Conservation (phyloP, 2,113 vertebrate genomes). For the Rutilus rutilus region DNA sequence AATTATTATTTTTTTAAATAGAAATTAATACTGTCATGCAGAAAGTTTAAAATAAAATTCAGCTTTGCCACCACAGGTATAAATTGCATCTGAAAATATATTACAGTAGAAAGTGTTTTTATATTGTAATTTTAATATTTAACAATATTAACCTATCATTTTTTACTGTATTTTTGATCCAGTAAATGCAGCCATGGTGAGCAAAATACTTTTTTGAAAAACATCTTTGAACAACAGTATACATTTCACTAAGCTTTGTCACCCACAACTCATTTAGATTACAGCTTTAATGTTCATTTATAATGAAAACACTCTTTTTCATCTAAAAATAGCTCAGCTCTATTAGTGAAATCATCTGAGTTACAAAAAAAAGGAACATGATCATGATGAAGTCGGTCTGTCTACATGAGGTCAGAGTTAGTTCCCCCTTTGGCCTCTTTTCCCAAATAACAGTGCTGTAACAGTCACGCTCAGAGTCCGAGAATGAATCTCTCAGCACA, state of each 20-base stretch:
- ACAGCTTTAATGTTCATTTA: not conserved
- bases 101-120: too few relatives aligned
- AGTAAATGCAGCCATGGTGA: not conserved
- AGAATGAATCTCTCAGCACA: not conserved
- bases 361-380: not conserved
- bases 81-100: too few relatives aligned
- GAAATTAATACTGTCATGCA: too few relatives aligned
- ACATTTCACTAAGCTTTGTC: not conserved
- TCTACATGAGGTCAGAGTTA: not conserved
- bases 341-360: not conserved
- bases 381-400: not conserved
- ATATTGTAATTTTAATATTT: not conserved
- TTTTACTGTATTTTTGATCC: not conserved
- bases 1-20: not conserved
- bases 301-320: not conserved
- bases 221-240: too few relatives aligned
- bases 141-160: not conserved
- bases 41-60: not conserved
- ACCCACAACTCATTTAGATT: not conserved
- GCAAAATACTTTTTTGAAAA: too few relatives aligned
- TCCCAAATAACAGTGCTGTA: not conserved
- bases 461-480: not conserved
- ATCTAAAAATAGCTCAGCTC: conserved; percentile 3
- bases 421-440: not conserved
- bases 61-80: not conserved